Percentiles rank a stretch among this genome's conserved stretches.
Conservation (phyloP, 2,113 vertebrate species). For the human region DNA sequence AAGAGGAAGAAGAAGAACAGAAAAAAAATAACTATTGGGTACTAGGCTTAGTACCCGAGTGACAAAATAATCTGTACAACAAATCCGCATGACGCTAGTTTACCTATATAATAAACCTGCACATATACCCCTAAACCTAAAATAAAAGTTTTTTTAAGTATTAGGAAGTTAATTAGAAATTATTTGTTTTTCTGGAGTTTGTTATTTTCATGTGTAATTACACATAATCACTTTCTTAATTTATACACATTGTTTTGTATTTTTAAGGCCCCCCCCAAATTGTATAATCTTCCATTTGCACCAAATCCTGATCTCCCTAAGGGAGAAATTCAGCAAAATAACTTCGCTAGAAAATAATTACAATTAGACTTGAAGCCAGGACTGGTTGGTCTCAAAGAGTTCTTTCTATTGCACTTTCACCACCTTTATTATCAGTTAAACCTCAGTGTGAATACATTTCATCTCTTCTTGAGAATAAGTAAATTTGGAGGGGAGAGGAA, state of each 20-base stretch:
- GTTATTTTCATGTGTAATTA: background rate
- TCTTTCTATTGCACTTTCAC: background rate
- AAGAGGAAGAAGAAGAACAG: too few species aligned
- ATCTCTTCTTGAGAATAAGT: slow-evolving; percentile 34
- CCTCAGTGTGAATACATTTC: slow-evolving; percentile 7
- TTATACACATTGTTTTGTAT: background rate
- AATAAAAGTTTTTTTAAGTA: background rate
- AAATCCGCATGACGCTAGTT: too few species aligned
- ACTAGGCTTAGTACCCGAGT: too few species aligned
- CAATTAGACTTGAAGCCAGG: background rate
- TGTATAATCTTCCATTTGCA: background rate
- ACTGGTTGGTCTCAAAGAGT: background rate
- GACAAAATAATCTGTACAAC: too few species aligned
- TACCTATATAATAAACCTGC: too few species aligned
- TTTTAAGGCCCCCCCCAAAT: background rate
- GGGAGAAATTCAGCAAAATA: slow-evolving; percentile 47
- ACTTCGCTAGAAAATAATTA: slow-evolving; percentile 28
- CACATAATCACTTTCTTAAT: background rate
- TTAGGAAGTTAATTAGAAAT: background rate
- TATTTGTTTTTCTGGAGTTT: background rate
- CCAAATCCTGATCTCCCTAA: background rate
- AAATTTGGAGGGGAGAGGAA: background rate
- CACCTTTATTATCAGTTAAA: slow-evolving; percentile 38
- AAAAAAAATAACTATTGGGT: too few species aligned
- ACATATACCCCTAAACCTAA: too few species aligned